A percentile compares a stretch with the other conserved stretches of the same genome.
Conservation (phyloP, 2,888 invertebrate species). For the Pristionchus mayeri region DNA sequence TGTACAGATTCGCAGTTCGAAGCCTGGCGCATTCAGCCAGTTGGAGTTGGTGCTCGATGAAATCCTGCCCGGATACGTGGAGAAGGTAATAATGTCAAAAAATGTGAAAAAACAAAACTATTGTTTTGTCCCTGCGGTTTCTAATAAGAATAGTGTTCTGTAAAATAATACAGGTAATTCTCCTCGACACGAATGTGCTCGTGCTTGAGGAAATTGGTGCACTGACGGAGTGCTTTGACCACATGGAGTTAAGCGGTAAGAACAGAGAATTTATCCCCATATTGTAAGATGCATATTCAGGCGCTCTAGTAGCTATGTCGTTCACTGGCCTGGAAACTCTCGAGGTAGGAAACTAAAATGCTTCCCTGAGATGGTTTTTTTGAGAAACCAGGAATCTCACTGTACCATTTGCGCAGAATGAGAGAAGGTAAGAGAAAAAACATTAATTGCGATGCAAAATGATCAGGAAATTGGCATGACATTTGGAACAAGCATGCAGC, state of each 20-base stretch:
- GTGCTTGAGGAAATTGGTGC: background rate
- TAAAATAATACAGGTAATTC: background rate
- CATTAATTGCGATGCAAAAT: too few species aligned
- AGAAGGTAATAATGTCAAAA: background rate
- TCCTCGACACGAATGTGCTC: background rate
- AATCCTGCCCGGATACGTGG: background rate
- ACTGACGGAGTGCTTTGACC: background rate
- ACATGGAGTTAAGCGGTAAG: background rate
- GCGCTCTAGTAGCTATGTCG: too few species aligned
- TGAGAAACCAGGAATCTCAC: background rate
- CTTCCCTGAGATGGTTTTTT: too few species aligned
- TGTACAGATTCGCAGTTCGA: background rate
- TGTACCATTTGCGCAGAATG: background rate
- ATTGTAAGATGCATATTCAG: too few species aligned
- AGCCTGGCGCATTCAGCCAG: background rate
- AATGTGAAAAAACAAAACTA: too few species aligned
- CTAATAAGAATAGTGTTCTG: too few species aligned
- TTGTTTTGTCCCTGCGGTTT: too few species aligned
- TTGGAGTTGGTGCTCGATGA: conserved; percentile 4
- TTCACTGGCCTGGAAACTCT: too few species aligned
- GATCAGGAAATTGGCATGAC: background rate
- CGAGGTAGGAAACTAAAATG: too few species aligned
- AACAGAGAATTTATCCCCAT: too few species aligned
- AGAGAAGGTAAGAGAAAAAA: conserved; percentile 2
- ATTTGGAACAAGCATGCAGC: background rate